A percentile compares a stretch with the other conserved stretches of the same genome.
phyloP scores from a whole-genome alignment of 2,888 invertebrate species.

The Himalopsyche tibetana region DNA sequence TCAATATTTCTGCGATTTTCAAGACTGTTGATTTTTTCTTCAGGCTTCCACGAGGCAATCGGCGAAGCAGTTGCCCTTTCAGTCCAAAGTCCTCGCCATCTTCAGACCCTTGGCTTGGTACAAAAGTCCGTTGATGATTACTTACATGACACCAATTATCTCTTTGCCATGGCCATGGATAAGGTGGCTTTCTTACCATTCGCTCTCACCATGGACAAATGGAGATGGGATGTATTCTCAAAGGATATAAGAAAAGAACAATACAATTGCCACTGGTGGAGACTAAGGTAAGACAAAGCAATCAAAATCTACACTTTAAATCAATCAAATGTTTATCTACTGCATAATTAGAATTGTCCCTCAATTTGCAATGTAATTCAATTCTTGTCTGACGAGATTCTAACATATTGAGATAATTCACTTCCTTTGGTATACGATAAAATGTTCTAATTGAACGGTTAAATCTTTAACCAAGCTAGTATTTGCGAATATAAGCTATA shows the following conservation, averaged over 20 bases:
- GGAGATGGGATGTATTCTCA: conserved; percentile 91
- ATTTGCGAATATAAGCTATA: too few species aligned
- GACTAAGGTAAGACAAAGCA: conserved; percentile 79
- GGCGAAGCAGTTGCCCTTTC: conserved; percentile 93
- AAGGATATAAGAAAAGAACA: conserved; percentile 84
- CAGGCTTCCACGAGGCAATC: conserved; percentile 94
- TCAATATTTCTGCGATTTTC: too few species aligned
- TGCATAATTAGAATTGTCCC: too few species aligned
- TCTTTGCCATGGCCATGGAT: conserved; percentile 90
- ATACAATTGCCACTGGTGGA: conserved; percentile 93
- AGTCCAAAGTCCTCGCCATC: conserved; percentile 89
- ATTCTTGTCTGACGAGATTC: too few species aligned
- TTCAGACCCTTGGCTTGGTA: conserved; percentile 88
- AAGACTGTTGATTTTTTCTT: conserved; percentile 58
- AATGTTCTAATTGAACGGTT: too few species aligned
- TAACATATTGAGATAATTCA: too few species aligned
- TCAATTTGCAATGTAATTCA: too few species aligned
- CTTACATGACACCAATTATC: conserved; percentile 89
- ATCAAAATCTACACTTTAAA: conserved; percentile 52
- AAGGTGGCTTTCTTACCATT: conserved; percentile 91
- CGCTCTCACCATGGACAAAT: conserved; percentile 88
- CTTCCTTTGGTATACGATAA: too few species aligned
- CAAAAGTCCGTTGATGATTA: conserved; percentile 89
- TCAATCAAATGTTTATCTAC: too few species aligned
- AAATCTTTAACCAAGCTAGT: too few species aligned